These are phyloP conservation scores for Cololabis saira DNA, from an alignment of 2,113 vertebrate species.

Conservation along the genomic window DNA sequence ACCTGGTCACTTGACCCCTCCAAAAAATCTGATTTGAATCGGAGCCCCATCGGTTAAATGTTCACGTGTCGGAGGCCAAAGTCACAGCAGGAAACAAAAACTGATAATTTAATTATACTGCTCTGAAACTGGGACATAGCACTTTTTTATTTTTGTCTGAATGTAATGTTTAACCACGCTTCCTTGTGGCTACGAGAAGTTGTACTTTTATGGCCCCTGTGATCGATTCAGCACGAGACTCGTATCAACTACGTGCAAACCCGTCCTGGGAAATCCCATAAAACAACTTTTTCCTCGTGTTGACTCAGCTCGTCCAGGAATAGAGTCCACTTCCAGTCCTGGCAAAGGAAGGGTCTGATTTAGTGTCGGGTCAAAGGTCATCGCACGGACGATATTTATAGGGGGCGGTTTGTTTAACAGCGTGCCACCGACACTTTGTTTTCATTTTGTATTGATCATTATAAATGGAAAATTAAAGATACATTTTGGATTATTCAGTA, in stretches of 20 bases:
- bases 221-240: constrained; percentile 3
- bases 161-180: constrained; percentile 17
- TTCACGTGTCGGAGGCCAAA: too few species aligned
- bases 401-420: too few species aligned
- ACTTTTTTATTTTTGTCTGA: background rate
- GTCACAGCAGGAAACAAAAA: too few species aligned
- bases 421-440: too few species aligned
- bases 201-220: constrained; percentile 31
- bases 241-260: constrained; percentile 11
- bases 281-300: background rate
- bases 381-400: constrained; percentile 11
- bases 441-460: too few species aligned
- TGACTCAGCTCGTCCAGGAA: constrained; percentile 28
- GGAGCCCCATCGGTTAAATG: too few species aligned
- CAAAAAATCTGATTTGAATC: too few species aligned
- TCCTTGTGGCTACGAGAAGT: constrained; percentile 38
- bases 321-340: constrained; percentile 1
- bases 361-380: constrained; percentile 13
- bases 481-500: too few species aligned
- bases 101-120: too few species aligned
- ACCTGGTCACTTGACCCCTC: too few species aligned
- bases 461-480: too few species aligned
- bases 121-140: background rate
- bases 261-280: constrained; percentile 33
- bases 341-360: background rate